Percentiles rank a stretch among this genome's conserved stretches.
Evolutionary conservation across 1,140 invertebrate species (phyloP).

Genomic region (Lucilia cuprina): DNA sequence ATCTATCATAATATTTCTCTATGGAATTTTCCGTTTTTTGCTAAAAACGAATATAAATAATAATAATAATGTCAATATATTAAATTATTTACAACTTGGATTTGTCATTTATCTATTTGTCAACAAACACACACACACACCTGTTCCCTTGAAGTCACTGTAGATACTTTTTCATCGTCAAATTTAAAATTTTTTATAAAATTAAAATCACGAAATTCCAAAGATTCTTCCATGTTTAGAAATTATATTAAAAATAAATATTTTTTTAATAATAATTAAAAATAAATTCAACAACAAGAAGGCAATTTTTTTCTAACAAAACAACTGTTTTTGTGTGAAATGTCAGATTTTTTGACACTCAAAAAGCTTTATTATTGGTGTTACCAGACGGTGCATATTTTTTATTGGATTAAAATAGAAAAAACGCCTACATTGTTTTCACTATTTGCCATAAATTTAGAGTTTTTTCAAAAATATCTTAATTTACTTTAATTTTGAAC

Average conservation of each 20-base stretch:
- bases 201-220: slow-evolving; percentile 51
- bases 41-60: slow-evolving; percentile 58
- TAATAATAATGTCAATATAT: neutral
- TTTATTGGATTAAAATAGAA: too few species aligned
- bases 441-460: too few species aligned
- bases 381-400: too few species aligned
- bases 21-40: slow-evolving; percentile 72
- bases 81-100: too few species aligned
- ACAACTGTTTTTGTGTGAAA: neutral
- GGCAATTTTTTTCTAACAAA: neutral
- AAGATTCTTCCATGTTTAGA: slow-evolving; percentile 14
- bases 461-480: too few species aligned
- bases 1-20: slow-evolving; percentile 70
- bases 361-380: too few species aligned
- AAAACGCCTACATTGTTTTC: too few species aligned
- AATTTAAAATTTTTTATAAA: slow-evolving; percentile 54
- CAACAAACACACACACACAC: slow-evolving; percentile 57
- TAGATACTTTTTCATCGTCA: slow-evolving; percentile 64
- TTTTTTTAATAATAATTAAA: slow-evolving; percentile 17
- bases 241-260: slow-evolving; percentile 35
- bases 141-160: slow-evolving; percentile 68
- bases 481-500: too few species aligned
- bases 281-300: neutral
- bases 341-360: neutral
- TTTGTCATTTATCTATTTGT: neutral